Base-by-base conservation (phyloP, 2,888 invertebrate species). In the Eudasyphora cyanicolor region DNA sequence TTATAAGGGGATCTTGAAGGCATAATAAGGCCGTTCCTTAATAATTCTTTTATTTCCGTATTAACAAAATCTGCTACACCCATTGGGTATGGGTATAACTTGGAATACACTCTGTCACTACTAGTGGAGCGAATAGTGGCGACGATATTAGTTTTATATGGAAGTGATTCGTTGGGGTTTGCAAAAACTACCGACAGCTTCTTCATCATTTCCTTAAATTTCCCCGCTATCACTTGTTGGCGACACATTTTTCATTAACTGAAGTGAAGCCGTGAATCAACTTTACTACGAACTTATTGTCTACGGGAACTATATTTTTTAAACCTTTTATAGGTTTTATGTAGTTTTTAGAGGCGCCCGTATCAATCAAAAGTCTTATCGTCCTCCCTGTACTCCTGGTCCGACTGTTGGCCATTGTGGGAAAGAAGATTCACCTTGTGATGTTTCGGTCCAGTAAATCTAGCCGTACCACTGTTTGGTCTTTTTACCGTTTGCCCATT, bases 281-380 rank as follows among this genome's bases (percentile, higher is more conserved):
- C 19, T 32, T 64, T 17, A 67, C 77, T 19, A 70, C 29, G 69
- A 85, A 64, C 29, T 70, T 38, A 12, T 74, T 38, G 8, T 70
- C 17, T n/a, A 71, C 49, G 19, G 45, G 19, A 32, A 71, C 42
- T 17, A 84, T 74, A 38, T 67, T 49, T n/a, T 77, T 77, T 35
- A 85, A 57, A 7, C 35, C 76, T 21, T 19, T 17, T 5, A 82
- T 21, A 7, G 77, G 75, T 73, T 77, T 76, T 49, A 84, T 85
- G 42, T 82, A 84, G 67, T 75, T 85, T 76, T 82, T 85, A 14
- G 81, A 85, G 7, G 84, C n/a, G n/a, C n/a, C n/a, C n/a, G n/a
- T n/a, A n/a, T n/a, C n/a, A n/a, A n/a, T n/a, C n/a, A n/a, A n/a
- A n/a, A n/a, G n/a, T n/a, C n/a, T n/a, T n/a, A n/a, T n/a, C n/a